A percentile compares a stretch with the other conserved stretches of the same genome.
phyloP scores from a whole-genome alignment of 1,140 invertebrate species.

The Neoseiulus cucumeris region DNA sequence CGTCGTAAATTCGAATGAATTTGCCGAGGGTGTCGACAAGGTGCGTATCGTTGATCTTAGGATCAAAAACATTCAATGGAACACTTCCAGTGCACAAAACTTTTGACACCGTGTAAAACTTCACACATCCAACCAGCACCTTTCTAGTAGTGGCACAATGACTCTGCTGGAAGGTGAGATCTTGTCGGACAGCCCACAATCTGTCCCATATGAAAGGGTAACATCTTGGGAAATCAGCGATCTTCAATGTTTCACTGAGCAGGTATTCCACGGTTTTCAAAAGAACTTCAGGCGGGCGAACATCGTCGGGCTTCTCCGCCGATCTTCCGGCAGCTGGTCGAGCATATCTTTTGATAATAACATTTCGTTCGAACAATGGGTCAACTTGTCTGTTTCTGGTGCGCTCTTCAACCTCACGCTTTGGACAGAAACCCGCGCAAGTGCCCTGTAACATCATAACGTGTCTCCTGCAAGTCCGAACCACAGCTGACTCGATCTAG shows the following conservation, averaged over 20 bases:
- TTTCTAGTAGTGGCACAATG: not conserved
- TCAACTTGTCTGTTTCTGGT: not conserved
- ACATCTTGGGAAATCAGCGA: not conserved
- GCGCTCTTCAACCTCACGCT: not conserved
- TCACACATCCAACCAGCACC: not conserved
- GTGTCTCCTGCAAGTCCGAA: not conserved
- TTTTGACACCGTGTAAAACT: not conserved
- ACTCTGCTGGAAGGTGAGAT: not conserved
- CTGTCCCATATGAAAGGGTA: slow-evolving; percentile 1
- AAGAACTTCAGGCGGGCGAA: not conserved
- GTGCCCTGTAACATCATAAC: not conserved
- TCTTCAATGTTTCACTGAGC: not conserved
- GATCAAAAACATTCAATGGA: not conserved
- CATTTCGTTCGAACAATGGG: not conserved
- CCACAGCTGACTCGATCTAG: too few species aligned
- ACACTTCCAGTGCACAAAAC: not conserved
- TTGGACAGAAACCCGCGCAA: not conserved
- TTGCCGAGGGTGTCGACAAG: not conserved
- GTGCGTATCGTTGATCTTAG: not conserved
- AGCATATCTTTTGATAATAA: not conserved
- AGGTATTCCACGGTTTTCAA: not conserved
- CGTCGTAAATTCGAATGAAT: not conserved
- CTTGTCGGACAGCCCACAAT: not conserved
- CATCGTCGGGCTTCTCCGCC: not conserved
- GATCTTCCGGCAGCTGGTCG: not conserved